phyloP scores from a whole-genome alignment of 2,113 vertebrate genomes.

The Albula glossodonta region DNA sequence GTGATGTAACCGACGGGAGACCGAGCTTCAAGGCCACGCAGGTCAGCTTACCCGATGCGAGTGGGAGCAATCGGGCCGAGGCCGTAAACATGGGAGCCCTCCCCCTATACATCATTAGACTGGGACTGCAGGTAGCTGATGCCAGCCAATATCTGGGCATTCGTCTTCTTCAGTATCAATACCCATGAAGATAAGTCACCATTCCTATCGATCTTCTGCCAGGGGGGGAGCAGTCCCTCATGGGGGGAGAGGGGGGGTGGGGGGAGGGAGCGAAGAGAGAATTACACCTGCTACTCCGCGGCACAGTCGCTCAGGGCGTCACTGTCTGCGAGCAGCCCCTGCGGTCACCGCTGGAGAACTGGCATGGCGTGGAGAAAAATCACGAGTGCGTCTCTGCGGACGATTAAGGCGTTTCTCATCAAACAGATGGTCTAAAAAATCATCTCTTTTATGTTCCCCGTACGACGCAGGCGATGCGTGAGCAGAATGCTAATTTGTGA shows the following conservation, averaged over 20 bases:
- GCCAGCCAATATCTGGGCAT: slow-evolving; percentile 12
- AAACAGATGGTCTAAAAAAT: background rate
- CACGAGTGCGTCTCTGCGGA: background rate
- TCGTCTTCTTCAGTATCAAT: slow-evolving; percentile 30
- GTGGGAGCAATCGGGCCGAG: background rate
- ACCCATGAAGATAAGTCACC: slow-evolving; percentile 27
- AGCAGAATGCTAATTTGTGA: background rate
- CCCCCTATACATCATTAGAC: slow-evolving; percentile 20
- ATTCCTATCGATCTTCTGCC: slow-evolving; percentile 26
- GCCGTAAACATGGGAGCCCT: background rate
- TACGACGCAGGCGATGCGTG: no score
- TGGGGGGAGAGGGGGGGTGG: background rate
- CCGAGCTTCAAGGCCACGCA: slow-evolving; percentile 3
- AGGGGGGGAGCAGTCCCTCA: background rate
- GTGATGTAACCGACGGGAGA: background rate
- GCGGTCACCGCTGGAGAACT: background rate
- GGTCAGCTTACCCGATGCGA: background rate
- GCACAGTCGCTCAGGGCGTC: background rate
- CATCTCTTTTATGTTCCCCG: background rate
- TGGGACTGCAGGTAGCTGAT: slow-evolving; percentile 1
- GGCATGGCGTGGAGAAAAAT: background rate
- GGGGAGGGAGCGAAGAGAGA: background rate
- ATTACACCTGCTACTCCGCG: background rate
- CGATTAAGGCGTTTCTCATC: background rate
- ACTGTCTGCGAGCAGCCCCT: background rate